phyloP scores from a whole-genome alignment of 2,797 vertebrate genomes.

The Platyrinchus mystaceus region DNA sequence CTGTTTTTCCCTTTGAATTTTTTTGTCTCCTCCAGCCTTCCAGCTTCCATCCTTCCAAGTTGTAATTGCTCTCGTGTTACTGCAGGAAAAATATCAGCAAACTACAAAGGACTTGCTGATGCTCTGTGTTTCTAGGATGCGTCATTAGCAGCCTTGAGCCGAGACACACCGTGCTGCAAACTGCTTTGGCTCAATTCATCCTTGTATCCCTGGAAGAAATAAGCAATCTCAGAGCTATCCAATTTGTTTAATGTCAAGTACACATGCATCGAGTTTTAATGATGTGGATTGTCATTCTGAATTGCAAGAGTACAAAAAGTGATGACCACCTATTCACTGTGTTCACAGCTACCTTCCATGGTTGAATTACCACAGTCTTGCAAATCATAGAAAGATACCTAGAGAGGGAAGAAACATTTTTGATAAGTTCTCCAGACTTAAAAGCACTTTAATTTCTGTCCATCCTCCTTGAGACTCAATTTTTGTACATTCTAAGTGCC shows the following conservation, averaged over 20 bases:
- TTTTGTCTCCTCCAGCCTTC: slow-evolving; percentile 6
- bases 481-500: background rate
- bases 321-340: background rate
- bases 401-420: background rate
- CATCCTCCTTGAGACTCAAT: background rate
- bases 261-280: background rate
- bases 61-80: slow-evolving; percentile 44
- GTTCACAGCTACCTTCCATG: background rate
- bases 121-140: slow-evolving; percentile 30
- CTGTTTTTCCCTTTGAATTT: background rate
- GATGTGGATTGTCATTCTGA: background rate
- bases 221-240: slow-evolving; percentile 37
- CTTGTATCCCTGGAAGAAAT: slow-evolving; percentile 22
- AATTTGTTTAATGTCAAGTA: slow-evolving; percentile 26
- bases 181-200: slow-evolving; percentile 25
- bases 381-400: background rate
- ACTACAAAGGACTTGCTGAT: slow-evolving; percentile 48
- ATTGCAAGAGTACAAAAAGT: background rate
- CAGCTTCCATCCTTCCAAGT: slow-evolving; percentile 21
- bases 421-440: background rate
- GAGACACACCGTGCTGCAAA: background rate
- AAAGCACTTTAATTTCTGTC: background rate
- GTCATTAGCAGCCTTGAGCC: slow-evolving; percentile 60
- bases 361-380: background rate
- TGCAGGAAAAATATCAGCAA: slow-evolving; percentile 38